Conservation (phyloP, 2,113 vertebrate species). For the Ibidorhyncha struthersii region DNA sequence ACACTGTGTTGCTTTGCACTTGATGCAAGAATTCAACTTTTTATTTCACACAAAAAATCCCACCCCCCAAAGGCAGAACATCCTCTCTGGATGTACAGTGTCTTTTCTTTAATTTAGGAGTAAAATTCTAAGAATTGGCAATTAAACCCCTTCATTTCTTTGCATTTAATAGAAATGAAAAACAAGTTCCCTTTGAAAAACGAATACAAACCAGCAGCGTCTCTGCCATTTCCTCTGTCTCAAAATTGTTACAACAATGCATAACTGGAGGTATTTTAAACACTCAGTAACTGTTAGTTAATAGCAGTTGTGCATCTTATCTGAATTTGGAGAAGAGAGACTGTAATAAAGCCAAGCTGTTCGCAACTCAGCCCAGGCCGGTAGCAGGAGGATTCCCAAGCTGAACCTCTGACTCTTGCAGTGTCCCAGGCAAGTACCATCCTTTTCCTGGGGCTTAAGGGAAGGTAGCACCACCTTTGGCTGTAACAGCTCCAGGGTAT, state of each 20-base stretch:
- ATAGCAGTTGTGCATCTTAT: background rate
- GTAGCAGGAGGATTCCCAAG: background rate
- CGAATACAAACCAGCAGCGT: background rate
- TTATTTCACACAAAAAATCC: background rate
- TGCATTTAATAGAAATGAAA: background rate
- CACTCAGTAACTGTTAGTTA: background rate
- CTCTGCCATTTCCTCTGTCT: background rate
- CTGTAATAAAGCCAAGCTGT: background rate
- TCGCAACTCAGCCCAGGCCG: background rate
- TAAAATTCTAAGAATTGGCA: background rate
- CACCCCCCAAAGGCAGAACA: rapidly evolving
- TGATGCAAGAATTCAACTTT: background rate
- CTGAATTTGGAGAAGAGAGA: background rate
- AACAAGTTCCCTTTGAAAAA: background rate
- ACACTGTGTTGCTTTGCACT: background rate
- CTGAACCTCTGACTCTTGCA: background rate
- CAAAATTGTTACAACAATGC: background rate
- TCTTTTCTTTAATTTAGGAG: background rate
- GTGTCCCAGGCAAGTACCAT: background rate
- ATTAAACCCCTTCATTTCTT: background rate
- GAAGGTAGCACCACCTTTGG: background rate
- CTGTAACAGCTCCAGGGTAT: background rate
- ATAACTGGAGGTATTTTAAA: background rate
- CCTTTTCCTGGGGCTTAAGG: background rate
- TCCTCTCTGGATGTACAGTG: background rate